Percentiles rank a stretch among this genome's conserved stretches.
Conservation (phyloP, 2,113 vertebrate species). For the Oophaga pumilio region DNA sequence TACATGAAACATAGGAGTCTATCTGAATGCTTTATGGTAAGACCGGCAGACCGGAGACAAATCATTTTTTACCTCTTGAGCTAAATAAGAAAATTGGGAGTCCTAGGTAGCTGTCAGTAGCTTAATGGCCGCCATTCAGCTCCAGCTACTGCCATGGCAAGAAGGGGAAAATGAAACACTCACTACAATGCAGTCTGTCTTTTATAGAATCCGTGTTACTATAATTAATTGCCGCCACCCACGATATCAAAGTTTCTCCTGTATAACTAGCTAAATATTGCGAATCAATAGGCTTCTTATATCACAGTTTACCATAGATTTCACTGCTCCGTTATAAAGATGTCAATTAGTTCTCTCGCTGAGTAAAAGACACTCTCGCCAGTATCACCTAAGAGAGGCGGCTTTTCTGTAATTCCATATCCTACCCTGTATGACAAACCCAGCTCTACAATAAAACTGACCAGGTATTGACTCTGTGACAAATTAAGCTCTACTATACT, state of each 20-base stretch:
- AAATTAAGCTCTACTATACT: too few species aligned
- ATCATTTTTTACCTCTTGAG: slow-evolving; percentile 14
- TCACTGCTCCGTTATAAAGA: not conserved
- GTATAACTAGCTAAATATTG: not conserved
- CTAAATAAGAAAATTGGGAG: slow-evolving; percentile 12
- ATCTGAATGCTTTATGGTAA: not conserved
- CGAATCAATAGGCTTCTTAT: not conserved
- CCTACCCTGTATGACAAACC: too few species aligned
- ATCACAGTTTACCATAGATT: not conserved
- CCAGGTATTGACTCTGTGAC: too few species aligned
- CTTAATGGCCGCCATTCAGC: not conserved
- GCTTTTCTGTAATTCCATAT: too few species aligned
- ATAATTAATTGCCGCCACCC: not conserved
- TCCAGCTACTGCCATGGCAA: not conserved
- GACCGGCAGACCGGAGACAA: slow-evolving; percentile 3
- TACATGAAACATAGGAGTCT: not conserved
- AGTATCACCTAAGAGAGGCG: too few species aligned
- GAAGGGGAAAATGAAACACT: not conserved
- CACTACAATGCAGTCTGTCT: not conserved
- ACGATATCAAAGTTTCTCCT: not conserved
- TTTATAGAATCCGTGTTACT: not conserved
- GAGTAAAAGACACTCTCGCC: too few species aligned
- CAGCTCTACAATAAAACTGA: too few species aligned
- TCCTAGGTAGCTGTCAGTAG: not conserved
- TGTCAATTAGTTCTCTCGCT: not conserved